Evolutionary conservation across 2,797 vertebrate species (phyloP), one percentile per base, ranked within the genome.

Genomic region (Labroides dimidiatus): DNA sequence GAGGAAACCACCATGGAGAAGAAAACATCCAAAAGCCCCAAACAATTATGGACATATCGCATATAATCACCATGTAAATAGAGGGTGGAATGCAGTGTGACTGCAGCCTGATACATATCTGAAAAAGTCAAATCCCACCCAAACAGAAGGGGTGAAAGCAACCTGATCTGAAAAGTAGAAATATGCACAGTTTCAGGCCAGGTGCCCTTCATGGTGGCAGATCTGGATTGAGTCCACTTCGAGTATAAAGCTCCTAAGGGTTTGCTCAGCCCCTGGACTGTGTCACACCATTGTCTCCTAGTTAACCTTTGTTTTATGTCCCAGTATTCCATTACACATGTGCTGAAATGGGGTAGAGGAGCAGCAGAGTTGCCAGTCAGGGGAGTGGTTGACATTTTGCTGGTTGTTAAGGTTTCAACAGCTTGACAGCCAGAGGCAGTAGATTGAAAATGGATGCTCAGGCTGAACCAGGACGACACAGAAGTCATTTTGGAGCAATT

Each of bases 241-340:
- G 71, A 75, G 65, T 77, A 64, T 66, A 72, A 27, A 16, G 63
- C 48, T 79, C 64, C 51, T 27, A 47, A 42, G 69, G 57, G 66
- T 64, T 71, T 1, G 54, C 59, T 63, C 52, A 57, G 58, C 43
- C 51, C 42, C 72, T 80, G 79, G 81, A 85, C 77, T 84, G 52
- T 71, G 69, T 85, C 78, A 66, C 77, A 62, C 76, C 43, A 61
- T 55, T 73, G 68, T 81, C 51, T 82, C 61, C 79, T 78, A 78
- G 69, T 87, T 91, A 88, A 92, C 90, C 85, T 92, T 91, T 86
- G 84, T 79, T 92, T 91, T 81, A 91, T 88, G 77, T 69, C 78
- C 69, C 47, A 44, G 79, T 81, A 65, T 89, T 87, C 78, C 20
- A 77, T 87, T 84, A 69, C 81, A 75, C 49, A 27, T 69, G 65